Percentiles rank a stretch among this genome's conserved stretches.
Conservation (phyloP, 2,888 invertebrate genomes). For the Lasioglossum morio region DNA sequence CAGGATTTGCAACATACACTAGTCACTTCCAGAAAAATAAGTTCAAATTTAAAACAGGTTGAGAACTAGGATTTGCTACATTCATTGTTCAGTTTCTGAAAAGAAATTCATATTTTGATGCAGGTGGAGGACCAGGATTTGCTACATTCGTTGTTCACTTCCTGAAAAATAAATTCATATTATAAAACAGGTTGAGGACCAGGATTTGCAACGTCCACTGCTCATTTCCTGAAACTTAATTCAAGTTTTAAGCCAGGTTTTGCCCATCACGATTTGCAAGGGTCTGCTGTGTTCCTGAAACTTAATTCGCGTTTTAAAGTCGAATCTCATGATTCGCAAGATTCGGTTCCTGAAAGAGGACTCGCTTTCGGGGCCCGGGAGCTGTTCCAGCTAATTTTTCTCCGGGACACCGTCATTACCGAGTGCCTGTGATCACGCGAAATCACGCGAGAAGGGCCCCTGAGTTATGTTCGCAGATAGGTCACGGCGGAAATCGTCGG, state of each 20-base stretch:
- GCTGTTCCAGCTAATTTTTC: constrained; percentile 43
- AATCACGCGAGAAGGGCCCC: constrained; percentile 67
- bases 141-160: too few relatives aligned
- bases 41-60: too few relatives aligned
- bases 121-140: too few relatives aligned
- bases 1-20: too few relatives aligned
- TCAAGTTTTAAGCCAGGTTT: background rate
- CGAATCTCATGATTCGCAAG: background rate
- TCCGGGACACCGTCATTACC: constrained; percentile 47
- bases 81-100: too few relatives aligned
- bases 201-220: background rate
- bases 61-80: too few relatives aligned
- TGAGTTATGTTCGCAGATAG: constrained; percentile 65
- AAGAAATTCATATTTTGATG: too few relatives aligned
- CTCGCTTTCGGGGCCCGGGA: background rate
- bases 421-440: constrained; percentile 45
- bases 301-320: background rate
- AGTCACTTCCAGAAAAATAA: too few relatives aligned
- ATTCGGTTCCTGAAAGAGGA: background rate
- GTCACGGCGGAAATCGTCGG: constrained; percentile 61
- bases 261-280: background rate
- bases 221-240: background rate
- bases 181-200: background rate
- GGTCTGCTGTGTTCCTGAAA: background rate
- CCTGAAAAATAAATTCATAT: too few relatives aligned